These are phyloP conservation scores for Falco biarmicus DNA, from an alignment of 2,797 vertebrate genomes.

Conservation along the genomic window DNA sequence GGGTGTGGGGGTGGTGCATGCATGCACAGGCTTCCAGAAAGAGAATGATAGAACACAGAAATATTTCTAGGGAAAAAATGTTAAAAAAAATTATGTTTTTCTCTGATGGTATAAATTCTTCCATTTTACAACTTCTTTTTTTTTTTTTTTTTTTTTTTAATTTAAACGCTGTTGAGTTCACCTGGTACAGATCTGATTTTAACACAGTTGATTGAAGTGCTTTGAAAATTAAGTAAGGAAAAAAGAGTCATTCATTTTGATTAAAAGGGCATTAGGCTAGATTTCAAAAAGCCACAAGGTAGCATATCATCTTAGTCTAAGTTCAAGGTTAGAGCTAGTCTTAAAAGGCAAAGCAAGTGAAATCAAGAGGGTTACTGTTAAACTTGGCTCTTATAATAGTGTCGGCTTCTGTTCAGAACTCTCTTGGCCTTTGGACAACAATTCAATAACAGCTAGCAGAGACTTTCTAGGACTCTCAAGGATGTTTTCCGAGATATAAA, in stretches of 20 bases:
- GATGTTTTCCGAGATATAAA: conserved; percentile 21
- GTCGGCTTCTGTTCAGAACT: conserved; percentile 39
- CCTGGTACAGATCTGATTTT: not conserved
- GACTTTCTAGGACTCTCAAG: conserved; percentile 66
- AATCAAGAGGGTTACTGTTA: conserved; percentile 48
- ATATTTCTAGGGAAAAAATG: not conserved
- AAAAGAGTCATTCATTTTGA: not conserved
- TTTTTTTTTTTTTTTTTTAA: no score
- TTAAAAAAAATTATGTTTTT: not conserved
- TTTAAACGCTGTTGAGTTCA: not conserved
- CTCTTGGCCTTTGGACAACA: conserved; percentile 56
- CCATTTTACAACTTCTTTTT: not conserved
- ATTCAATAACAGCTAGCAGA: conserved; percentile 54
- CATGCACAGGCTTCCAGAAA: not conserved
- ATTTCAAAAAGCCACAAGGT: conserved; percentile 4
- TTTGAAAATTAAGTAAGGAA: not conserved
- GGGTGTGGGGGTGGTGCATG: no score
- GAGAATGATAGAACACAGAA: not conserved
- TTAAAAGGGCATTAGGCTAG: not conserved
- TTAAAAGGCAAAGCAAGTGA: conserved; percentile 39
- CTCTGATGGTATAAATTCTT: not conserved
- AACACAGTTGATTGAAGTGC: not conserved
- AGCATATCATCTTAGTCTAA: not conserved
- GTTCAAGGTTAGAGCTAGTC: conserved; percentile 53
- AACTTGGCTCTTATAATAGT: conserved; percentile 34